Percentiles rank a stretch among this genome's conserved stretches.
Conservation (phyloP, 2,888 invertebrate species). For the Agrotis puta region DNA sequence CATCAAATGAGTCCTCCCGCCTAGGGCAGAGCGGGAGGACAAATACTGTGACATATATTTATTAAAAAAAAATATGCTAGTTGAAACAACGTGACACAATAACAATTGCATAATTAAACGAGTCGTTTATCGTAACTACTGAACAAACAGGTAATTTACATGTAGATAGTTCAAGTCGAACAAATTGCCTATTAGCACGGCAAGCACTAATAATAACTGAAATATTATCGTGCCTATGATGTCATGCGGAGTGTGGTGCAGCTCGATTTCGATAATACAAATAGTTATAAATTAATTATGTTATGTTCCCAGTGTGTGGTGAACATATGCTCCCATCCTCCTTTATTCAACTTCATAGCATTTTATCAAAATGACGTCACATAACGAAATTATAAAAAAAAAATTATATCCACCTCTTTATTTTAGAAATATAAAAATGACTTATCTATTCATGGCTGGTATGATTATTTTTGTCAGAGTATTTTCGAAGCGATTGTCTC, state of each 20-base stretch:
- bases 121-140: slow-evolving; percentile 24
- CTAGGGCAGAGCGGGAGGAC: too few species aligned
- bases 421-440: too few species aligned
- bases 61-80: neutral
- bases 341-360: neutral
- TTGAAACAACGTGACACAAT: slow-evolving; percentile 5
- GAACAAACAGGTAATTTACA: slow-evolving; percentile 53
- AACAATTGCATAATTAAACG: slow-evolving; percentile 27
- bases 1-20: too few species aligned
- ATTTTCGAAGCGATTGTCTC: neutral
- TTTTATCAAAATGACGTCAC: slow-evolving; percentile 5
- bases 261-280: slow-evolving; percentile 31
- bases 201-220: slow-evolving; percentile 38
- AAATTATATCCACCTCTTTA: too few species aligned
- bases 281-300: slow-evolving; percentile 27
- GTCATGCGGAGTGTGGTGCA: slow-evolving; percentile 33
- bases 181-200: slow-evolving; percentile 50
- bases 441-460: neutral
- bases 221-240: slow-evolving; percentile 42
- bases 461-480: neutral
- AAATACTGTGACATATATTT: neutral
- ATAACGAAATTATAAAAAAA: neutral
- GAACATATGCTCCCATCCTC: slow-evolving; percentile 17
- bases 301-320: slow-evolving; percentile 15
- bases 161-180: slow-evolving; percentile 42